These are phyloP conservation scores for Myiagra hebetior DNA, from an alignment of 2,113 vertebrate genomes.

Conservation along the genomic window DNA sequence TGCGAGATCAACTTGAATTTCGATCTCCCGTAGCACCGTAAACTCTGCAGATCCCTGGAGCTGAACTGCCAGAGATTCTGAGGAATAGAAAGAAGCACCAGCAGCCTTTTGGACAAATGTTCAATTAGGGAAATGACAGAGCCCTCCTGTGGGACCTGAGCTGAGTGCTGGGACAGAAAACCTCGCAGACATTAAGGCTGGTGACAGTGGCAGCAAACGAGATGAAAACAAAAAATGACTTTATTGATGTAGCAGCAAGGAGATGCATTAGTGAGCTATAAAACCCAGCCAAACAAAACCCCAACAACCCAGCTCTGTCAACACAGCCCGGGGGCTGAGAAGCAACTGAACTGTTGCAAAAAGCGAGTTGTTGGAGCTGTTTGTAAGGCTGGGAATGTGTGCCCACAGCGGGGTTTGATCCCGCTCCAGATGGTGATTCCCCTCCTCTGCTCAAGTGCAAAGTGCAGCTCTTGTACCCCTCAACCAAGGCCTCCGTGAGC, in stretches of 20 bases:
- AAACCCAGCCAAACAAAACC: not conserved
- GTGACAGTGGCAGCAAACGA: not conserved
- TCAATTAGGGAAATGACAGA: not conserved
- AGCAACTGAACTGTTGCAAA: not conserved
- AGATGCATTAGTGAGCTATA: not conserved
- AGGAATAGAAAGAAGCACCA: not conserved
- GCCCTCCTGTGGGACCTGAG: rapidly evolving
- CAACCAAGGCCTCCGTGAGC: not conserved
- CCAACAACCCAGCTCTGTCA: not conserved
- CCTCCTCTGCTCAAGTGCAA: not conserved
- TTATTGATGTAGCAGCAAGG: not conserved
- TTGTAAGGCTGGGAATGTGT: not conserved
- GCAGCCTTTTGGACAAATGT: not conserved
- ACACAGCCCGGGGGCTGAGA: not conserved
- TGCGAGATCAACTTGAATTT: not conserved
- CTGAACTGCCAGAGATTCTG: not conserved
- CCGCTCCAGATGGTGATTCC: not conserved
- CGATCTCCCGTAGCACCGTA: not conserved
- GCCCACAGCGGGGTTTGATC: not conserved
- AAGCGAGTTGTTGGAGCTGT: not conserved
- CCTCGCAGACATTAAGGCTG: not conserved
- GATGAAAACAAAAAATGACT: not conserved
- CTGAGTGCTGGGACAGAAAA: not conserved
- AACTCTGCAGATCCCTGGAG: not conserved
- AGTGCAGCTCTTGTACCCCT: not conserved